Base-by-base conservation (phyloP, 2,797 vertebrate species). In the Semaprochilodus insignis region DNA sequence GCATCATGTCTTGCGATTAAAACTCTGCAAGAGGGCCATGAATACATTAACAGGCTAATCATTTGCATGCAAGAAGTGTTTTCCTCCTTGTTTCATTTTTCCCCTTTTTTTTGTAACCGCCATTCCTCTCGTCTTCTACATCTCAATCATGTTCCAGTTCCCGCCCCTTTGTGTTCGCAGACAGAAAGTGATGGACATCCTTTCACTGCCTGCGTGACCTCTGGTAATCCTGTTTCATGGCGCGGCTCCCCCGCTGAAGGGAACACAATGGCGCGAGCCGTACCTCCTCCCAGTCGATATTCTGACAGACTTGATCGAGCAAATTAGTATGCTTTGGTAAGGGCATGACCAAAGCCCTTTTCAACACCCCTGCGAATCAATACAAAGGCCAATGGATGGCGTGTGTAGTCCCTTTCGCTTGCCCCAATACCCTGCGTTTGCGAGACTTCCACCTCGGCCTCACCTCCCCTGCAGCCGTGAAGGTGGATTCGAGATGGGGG, bases 201-300 rank as follows among this genome's bases (percentile, higher is more conserved):
- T 96, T 96, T 97, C 96, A 96, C 94, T 96, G 95, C 95, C 95
- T 94, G 96, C 95, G 93, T 98, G 97, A 98, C 97, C 97, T 96
- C 97, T 96, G 95, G 96, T 98, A 99, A 99, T 99, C 97, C 97
- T 96, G 97, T 99, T 98, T 97, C 96, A 98, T 96, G 97, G 95
- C 96, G 95, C 96, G 95, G 94, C 96, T 97, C 96, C 97, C 82
- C 97, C 91, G 95, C 97, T 96, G 97, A 92, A 96, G 90, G 90
- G 91, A 94, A 93, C 96, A 98, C 97, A 99, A 99, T 96, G 96
- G 96, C 95, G 90, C 95, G 91, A 93, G 94, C 95, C 95, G 95
- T 93, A 94, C 96, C 96, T 96, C 96, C 96, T 96, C 96, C 94
- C 96, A 96, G 96, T 97, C 97, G 94, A 98, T 97, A 97, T 93